Evolutionary conservation across 2,888 invertebrate genomes (phyloP).

Genomic region (Volucella inanis): DNA sequence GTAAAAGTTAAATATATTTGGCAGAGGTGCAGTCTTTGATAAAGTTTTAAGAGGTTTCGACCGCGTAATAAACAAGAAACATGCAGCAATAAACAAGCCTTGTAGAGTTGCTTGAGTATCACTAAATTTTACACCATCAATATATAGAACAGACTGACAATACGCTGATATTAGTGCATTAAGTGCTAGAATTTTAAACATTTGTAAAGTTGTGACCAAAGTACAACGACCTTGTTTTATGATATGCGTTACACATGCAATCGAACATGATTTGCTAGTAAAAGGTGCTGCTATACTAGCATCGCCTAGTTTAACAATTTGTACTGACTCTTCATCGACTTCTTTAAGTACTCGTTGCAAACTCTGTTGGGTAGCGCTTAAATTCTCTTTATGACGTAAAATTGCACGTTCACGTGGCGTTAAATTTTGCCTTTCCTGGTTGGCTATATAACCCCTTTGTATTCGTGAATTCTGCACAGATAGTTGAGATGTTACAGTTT

Average conservation of each 20-base stretch:
- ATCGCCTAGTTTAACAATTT: conserved; percentile 97
- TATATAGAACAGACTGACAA: conserved; percentile 98
- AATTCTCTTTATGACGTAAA: conserved; percentile 80
- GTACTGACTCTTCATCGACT: conserved; percentile 93
- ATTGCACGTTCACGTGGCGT: conserved; percentile 80
- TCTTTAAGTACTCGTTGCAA: conserved; percentile 88
- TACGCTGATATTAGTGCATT: conserved; percentile 99
- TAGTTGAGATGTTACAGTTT: conserved; percentile 19
- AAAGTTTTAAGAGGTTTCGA: conserved; percentile 98
- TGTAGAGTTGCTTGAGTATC: conserved; percentile 99
- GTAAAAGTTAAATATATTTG: conserved; percentile 99
- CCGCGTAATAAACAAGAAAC: conserved; percentile 98
- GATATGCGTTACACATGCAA: conserved; percentile 98
- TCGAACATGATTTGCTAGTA: conserved; percentile 97
- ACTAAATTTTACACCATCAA: conserved; percentile 98
- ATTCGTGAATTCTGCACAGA: conserved; percentile 18
- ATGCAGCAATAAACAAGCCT: conserved; percentile 96
- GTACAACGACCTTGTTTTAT: conserved; percentile 99
- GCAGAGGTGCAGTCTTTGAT: conserved; percentile 96
- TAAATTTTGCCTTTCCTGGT: conserved; percentile 77
- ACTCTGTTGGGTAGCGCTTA: conserved; percentile 80
- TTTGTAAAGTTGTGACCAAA: conserved; percentile 98
- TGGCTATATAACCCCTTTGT: conserved; percentile 66
- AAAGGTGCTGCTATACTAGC: conserved; percentile 99
- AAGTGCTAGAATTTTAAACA: conserved; percentile 99